A percentile compares a stretch with the other conserved stretches of the same genome.
Conservation (phyloP, 2,888 invertebrate species). For the Epicampocera succincta region DNA sequence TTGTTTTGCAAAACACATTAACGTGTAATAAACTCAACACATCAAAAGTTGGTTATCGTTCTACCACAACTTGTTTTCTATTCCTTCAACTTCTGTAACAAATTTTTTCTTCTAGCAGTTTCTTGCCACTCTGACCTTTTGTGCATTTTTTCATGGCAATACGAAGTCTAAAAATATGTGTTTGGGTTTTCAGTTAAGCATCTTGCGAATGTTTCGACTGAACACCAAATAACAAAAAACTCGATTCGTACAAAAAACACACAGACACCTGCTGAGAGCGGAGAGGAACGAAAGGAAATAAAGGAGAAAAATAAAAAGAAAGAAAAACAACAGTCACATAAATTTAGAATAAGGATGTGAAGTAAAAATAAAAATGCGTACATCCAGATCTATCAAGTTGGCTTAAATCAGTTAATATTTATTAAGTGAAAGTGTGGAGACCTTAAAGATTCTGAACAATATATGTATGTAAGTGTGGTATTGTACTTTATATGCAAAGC, state of each 20-base stretch:
- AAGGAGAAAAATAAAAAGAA: constrained; percentile 12
- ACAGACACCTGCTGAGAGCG: neutral
- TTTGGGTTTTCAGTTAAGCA: constrained; percentile 53
- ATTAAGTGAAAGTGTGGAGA: no score
- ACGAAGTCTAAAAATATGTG: constrained; percentile 50
- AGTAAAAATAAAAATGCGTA: neutral
- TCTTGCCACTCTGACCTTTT: neutral
- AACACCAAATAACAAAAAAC: constrained; percentile 30
- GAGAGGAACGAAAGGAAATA: constrained; percentile 27
- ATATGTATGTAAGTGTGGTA: no score
- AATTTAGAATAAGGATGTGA: neutral
- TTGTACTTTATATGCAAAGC: no score
- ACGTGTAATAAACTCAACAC: constrained; percentile 49
- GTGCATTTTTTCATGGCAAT: constrained; percentile 25
- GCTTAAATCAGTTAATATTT: no score
- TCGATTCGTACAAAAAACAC: neutral
- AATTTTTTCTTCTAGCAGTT: constrained; percentile 18
- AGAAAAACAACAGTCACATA: neutral
- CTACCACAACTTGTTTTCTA: constrained; percentile 41
- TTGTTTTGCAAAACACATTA: constrained; percentile 22
- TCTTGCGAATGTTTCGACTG: constrained; percentile 40
- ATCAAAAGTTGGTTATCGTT: constrained; percentile 55
- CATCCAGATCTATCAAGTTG: no score
- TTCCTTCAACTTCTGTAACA: constrained; percentile 31
- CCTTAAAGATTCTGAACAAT: no score